These are phyloP conservation scores for Galbula dea DNA, from an alignment of 2,113 vertebrate species.

Conservation along the genomic window DNA sequence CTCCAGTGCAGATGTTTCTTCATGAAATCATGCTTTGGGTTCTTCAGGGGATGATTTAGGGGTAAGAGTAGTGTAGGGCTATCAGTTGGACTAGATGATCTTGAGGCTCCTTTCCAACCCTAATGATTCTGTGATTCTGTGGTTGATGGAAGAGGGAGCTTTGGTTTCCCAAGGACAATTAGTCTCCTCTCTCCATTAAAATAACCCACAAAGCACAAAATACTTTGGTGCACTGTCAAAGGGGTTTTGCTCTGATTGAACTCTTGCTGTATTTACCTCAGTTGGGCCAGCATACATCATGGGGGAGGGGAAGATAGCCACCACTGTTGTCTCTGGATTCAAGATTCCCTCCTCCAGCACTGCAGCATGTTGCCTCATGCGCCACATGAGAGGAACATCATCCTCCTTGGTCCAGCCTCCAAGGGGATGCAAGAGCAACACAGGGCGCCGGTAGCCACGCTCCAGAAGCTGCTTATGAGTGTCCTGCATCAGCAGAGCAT, in stretches of 20 bases:
- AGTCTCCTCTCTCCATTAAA: not conserved
- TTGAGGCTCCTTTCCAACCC: too few species aligned
- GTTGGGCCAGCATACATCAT: conserved; percentile 99
- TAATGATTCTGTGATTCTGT: too few species aligned
- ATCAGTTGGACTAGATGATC: too few species aligned
- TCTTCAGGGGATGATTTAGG: too few species aligned
- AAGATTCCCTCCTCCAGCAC: conserved; percentile 92
- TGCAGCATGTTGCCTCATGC: conserved; percentile 95
- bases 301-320: conserved; percentile 97
- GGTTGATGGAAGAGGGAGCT: not conserved
- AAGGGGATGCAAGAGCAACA: conserved; percentile 92
- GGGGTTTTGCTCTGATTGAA: not conserved
- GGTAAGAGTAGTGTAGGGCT: too few species aligned
- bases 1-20: not conserved
- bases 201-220: not conserved
- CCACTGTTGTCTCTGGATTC: conserved; percentile 87
- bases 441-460: conserved; percentile 90
- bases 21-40: too few species aligned
- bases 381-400: conserved; percentile 92
- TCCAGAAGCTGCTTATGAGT: conserved; percentile 90
- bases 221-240: not conserved
- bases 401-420: conserved; percentile 99
- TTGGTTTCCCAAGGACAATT: not conserved
- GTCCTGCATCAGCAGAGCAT: conserved; percentile 95
- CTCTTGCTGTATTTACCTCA: conserved; percentile 77